phyloP scores from a whole-genome alignment of 2,888 invertebrate genomes.

The Girardia tigrina region DNA sequence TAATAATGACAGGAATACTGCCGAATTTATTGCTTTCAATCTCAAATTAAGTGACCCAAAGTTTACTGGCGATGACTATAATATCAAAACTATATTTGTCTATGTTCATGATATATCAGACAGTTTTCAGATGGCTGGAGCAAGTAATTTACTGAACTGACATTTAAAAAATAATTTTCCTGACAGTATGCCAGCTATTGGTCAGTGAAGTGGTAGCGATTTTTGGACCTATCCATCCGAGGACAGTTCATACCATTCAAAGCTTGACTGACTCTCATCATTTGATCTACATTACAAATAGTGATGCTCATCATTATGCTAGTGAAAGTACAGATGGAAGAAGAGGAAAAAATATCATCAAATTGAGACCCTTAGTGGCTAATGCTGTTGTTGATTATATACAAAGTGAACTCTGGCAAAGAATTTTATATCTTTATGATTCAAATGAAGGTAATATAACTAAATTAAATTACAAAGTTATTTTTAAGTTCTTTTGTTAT shows the following conservation, averaged over 20 bases:
- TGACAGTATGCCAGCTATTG: slow-evolving; percentile 33
- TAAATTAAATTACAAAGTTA: too few species aligned
- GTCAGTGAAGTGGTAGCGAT: slow-evolving; percentile 33
- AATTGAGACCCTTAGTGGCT: slow-evolving; percentile 34
- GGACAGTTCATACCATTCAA: slow-evolving; percentile 34
- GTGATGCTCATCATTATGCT: slow-evolving; percentile 32
- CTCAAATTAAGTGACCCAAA: background rate
- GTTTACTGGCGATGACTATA: background rate
- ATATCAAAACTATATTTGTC: background rate
- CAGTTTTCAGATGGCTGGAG: slow-evolving; percentile 28
- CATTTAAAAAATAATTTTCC: background rate
- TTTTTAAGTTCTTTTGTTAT: too few species aligned
- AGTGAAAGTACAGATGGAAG: background rate
- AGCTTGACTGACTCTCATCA: slow-evolving; percentile 34
- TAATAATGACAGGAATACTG: background rate
- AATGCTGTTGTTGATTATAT: slow-evolving; percentile 35
- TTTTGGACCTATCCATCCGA: slow-evolving; percentile 36
- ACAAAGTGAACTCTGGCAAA: slow-evolving; percentile 28
- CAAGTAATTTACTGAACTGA: slow-evolving; percentile 18
- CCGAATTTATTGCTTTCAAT: background rate
- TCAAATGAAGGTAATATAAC: slow-evolving; percentile 35
- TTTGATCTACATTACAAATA: slow-evolving; percentile 34
- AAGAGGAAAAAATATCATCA: slow-evolving; percentile 32
- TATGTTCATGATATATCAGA: slow-evolving; percentile 30
- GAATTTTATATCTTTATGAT: slow-evolving; percentile 36